Conservation (phyloP, 2,113 vertebrate species). For the Microtus pennsylvanicus region DNA sequence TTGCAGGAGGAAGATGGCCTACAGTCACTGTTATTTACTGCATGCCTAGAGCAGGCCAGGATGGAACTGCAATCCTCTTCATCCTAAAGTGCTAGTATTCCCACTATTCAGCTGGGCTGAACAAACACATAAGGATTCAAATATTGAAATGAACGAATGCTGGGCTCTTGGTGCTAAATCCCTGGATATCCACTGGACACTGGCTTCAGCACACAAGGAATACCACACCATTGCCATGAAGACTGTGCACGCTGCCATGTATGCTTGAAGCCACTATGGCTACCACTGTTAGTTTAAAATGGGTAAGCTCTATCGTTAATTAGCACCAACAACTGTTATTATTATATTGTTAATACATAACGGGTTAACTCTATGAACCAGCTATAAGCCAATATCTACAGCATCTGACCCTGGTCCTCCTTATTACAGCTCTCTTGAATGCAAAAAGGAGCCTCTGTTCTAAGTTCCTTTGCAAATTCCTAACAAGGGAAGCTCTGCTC, state of each 20-base stretch:
- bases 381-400: background rate
- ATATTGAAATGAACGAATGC: background rate
- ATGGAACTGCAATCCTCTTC: constrained; percentile 19
- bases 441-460: background rate
- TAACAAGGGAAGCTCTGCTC: background rate
- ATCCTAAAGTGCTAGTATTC: background rate
- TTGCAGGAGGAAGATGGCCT: background rate
- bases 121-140: constrained; percentile 4
- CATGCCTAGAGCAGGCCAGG: background rate
- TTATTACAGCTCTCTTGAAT: background rate
- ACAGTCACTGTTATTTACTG: background rate
- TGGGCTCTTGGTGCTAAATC: background rate
- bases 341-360: background rate
- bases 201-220: background rate
- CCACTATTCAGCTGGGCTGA: background rate
- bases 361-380: background rate
- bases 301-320: background rate
- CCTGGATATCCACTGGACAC: background rate
- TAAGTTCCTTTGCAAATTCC: background rate
- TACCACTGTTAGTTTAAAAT: background rate
- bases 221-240: background rate
- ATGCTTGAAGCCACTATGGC: background rate
- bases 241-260: accelerated
- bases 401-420: background rate
- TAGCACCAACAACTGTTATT: background rate